Conservation (phyloP, 2,113 vertebrate genomes). For the Solenodon paradoxus region DNA sequence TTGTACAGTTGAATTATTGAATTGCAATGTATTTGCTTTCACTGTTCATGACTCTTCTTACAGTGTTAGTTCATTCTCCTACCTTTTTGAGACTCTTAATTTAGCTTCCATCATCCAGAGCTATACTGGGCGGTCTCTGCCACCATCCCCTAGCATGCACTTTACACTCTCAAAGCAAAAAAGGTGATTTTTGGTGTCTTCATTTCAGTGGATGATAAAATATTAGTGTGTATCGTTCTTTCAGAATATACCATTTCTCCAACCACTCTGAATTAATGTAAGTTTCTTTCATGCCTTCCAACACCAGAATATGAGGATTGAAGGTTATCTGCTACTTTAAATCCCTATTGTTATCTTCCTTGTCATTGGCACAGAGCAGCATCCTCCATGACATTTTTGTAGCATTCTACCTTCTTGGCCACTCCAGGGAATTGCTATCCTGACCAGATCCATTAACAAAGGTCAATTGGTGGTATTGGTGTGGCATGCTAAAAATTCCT, state of each 20-base stretch:
- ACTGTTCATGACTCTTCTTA: background rate
- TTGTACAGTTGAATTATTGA: background rate
- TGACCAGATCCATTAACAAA: background rate
- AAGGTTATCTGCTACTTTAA: background rate
- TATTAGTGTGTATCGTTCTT: background rate
- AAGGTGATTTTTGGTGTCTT: background rate
- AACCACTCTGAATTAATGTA: background rate
- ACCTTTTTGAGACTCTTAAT: background rate
- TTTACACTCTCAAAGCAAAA: background rate
- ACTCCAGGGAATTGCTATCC: background rate
- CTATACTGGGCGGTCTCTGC: fast-evolving
- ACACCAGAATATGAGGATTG: background rate
- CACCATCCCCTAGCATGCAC: background rate
- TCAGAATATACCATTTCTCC: background rate
- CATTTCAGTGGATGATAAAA: background rate
- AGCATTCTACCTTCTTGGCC: background rate
- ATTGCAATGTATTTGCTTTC: background rate
- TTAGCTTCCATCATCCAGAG: background rate
- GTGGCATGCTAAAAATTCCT: background rate
- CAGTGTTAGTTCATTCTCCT: background rate
- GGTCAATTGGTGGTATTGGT: too few species aligned
- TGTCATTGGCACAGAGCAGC: background rate
- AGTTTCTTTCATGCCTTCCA: background rate
- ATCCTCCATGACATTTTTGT: background rate
- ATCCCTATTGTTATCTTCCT: background rate